Evolutionary conservation across 2,797 vertebrate genomes (phyloP).

Genomic region (Lagodon rhomboides): DNA sequence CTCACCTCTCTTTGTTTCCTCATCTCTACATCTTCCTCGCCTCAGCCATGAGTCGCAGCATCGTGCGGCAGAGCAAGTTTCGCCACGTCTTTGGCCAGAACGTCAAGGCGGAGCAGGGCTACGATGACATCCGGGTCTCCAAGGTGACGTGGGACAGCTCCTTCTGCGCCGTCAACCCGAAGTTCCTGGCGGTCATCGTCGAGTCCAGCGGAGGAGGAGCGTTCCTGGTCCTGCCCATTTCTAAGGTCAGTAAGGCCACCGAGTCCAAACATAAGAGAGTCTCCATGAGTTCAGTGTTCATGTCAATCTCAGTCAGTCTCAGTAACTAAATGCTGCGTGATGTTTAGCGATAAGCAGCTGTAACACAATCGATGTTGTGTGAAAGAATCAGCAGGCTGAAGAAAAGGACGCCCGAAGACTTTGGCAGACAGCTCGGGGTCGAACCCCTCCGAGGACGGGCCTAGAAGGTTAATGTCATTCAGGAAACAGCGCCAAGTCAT

Average conservation of each 20-base stretch:
- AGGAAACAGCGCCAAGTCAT: slow-evolving; percentile 4
- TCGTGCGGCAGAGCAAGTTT: slow-evolving; percentile 99
- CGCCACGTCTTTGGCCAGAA: slow-evolving; percentile 97
- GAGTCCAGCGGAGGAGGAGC: slow-evolving; percentile 96
- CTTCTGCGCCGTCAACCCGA: slow-evolving; percentile 98
- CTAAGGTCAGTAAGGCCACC: slow-evolving; percentile 87
- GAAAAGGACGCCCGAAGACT: slow-evolving; percentile 4
- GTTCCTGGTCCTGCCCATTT: slow-evolving; percentile 93
- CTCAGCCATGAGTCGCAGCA: slow-evolving; percentile 96
- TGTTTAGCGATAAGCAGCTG: slow-evolving; percentile 5
- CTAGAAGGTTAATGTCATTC: neutral
- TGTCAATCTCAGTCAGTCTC: neutral
- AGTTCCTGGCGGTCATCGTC: slow-evolving; percentile 97
- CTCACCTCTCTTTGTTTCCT: neutral
- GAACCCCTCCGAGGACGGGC: neutral
- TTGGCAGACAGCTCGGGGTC: slow-evolving; percentile 4
- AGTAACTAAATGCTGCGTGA: slow-evolving; percentile 14
- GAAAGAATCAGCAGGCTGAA: slow-evolving; percentile 25
- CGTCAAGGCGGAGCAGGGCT: slow-evolving; percentile 95
- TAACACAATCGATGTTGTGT: slow-evolving; percentile 9
- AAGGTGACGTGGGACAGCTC: slow-evolving; percentile 99
- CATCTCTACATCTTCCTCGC: slow-evolving; percentile 2
- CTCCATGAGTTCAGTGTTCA: neutral
- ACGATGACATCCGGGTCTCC: slow-evolving; percentile 98
- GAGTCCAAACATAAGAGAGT: neutral